Conservation (phyloP, 2,888 invertebrate genomes). For the Metellina segmentata region DNA sequence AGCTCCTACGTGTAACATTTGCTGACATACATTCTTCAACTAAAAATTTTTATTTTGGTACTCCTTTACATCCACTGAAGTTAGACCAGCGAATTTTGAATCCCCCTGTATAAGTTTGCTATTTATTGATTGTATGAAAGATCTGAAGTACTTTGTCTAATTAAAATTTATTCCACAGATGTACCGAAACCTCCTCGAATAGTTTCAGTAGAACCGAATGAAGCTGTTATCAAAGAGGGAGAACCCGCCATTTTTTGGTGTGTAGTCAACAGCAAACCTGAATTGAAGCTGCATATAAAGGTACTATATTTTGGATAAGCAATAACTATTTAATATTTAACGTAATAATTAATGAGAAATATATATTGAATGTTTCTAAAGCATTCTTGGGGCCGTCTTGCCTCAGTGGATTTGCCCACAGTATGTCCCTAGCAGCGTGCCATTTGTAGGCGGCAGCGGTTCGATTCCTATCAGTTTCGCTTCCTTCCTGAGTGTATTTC, state of each 20-base stretch:
- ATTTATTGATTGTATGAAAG: too few species aligned
- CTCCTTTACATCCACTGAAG: neutral
- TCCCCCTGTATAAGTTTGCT: neutral
- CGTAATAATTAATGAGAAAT: too few species aligned
- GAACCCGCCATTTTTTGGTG: conserved; percentile 57
- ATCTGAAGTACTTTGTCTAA: too few species aligned
- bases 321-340: too few species aligned
- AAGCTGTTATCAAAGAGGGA: conserved; percentile 42
- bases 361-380: too few species aligned
- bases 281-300: conserved; percentile 59
- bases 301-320: neutral
- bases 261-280: conserved; percentile 53
- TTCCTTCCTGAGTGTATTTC: too few species aligned
- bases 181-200: conserved; percentile 49
- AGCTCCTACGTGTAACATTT: too few species aligned
- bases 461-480: too few species aligned
- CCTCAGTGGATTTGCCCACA: too few species aligned
- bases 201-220: conserved; percentile 49
- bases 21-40: neutral
- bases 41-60: neutral
- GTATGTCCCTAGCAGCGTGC: too few species aligned
- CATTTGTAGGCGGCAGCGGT: too few species aligned
- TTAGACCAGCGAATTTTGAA: neutral
- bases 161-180: conserved; percentile 27
- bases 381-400: too few species aligned